These are phyloP conservation scores for Turdus rufiventris DNA, from an alignment of 2,113 vertebrate genomes.

Conservation along the genomic window DNA sequence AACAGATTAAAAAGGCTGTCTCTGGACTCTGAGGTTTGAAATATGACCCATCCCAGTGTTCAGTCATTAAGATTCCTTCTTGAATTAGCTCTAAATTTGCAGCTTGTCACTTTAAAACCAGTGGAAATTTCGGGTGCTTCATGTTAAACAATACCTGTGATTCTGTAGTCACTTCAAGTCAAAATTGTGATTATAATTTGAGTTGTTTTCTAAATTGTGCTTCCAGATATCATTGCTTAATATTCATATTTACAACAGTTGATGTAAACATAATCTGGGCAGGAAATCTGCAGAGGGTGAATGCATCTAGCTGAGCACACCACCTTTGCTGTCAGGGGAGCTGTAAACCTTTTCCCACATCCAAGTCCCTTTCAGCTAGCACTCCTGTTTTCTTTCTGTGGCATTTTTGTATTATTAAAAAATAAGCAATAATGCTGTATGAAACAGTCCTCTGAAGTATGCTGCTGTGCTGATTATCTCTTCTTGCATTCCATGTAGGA, in stretches of 20 bases:
- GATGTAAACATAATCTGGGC: not conserved
- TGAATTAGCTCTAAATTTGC: not conserved
- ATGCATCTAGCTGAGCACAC: not conserved
- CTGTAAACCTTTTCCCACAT: not conserved
- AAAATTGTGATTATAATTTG: not conserved
- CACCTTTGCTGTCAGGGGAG: not conserved
- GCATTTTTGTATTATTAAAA: slow-evolving; percentile 1
- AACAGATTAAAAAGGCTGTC: not conserved
- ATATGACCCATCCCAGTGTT: not conserved
- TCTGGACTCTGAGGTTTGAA: not conserved
- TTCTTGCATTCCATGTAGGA: not conserved
- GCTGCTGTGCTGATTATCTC: not conserved
- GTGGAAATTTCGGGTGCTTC: not conserved
- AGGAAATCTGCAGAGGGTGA: not conserved
- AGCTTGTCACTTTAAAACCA: not conserved
- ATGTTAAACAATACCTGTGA: not conserved
- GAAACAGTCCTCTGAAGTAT: not conserved
- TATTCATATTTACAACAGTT: not conserved
- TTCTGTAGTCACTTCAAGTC: not conserved
- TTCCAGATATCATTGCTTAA: not conserved
- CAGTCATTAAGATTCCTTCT: not conserved
- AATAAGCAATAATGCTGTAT: not conserved
- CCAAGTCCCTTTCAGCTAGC: not conserved
- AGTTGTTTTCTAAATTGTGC: not conserved
- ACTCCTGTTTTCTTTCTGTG: not conserved